Percentiles rank a stretch among this genome's conserved stretches.
Evolutionary conservation across 2,797 vertebrate species (phyloP).

Genomic region (Chanos chanos): DNA sequence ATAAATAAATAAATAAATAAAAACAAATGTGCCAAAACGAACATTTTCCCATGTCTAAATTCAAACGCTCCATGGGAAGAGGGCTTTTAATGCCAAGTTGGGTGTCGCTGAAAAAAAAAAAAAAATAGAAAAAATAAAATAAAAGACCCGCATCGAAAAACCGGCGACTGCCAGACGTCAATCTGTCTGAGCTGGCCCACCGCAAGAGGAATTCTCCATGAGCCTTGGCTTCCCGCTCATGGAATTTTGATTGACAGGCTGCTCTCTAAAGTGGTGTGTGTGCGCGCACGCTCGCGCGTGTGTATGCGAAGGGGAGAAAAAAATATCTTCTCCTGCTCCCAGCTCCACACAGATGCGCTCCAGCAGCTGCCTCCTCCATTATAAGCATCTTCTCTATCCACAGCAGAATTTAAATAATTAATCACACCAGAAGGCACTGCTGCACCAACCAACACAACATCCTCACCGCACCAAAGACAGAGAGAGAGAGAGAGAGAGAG

Average conservation of each 20-base stretch:
- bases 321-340: slow-evolving; percentile 39
- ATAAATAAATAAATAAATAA: too few relatives aligned
- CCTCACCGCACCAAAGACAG: background rate
- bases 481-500: slow-evolving; percentile 16
- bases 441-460: slow-evolving; percentile 40
- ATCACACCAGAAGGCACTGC: slow-evolving; percentile 62
- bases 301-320: slow-evolving; percentile 1
- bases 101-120: too few relatives aligned
- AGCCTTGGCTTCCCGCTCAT: slow-evolving; percentile 25
- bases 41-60: too few relatives aligned
- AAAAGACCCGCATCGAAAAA: too few relatives aligned
- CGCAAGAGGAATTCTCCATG: too few relatives aligned
- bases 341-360: slow-evolving; percentile 72
- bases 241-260: slow-evolving; percentile 65
- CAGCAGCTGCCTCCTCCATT: slow-evolving; percentile 68
- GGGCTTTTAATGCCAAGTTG: too few relatives aligned
- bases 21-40: too few relatives aligned
- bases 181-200: slow-evolving; percentile 41
- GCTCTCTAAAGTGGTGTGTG: too few relatives aligned
- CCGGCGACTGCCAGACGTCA: slow-evolving; percentile 60
- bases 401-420: slow-evolving; percentile 68
- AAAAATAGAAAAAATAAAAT: too few relatives aligned
- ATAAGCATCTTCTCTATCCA: slow-evolving; percentile 59
- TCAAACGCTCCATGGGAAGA: too few relatives aligned
- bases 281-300: background rate